A percentile compares a stretch with the other conserved stretches of the same genome.
phyloP scores from a whole-genome alignment of 2,888 invertebrate species.

The Noctua fimbriata region DNA sequence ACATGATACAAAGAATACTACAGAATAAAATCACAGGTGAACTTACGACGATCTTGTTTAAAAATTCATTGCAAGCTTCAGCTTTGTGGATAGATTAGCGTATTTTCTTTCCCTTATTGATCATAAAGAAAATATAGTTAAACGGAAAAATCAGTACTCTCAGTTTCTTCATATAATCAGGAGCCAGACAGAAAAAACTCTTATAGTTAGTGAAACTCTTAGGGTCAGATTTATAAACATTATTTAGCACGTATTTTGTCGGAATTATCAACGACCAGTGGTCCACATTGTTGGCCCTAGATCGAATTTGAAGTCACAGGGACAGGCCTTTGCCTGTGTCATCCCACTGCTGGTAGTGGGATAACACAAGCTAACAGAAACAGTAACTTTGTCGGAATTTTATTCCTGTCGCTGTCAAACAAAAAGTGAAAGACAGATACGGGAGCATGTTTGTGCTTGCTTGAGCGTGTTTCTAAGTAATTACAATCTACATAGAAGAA shows the following conservation, averaged over 20 bases:
- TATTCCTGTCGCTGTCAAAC: background rate
- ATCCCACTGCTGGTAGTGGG: too few species aligned
- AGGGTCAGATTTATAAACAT: too few species aligned
- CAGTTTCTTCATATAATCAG: too few species aligned
- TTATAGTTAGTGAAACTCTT: too few species aligned
- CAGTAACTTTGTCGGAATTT: too few species aligned
- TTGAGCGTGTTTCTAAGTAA: background rate
- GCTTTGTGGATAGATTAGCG: background rate
- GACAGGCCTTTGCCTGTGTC: too few species aligned
- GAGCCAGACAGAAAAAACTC: too few species aligned
- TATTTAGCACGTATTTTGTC: too few species aligned
- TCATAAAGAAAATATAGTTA: background rate
- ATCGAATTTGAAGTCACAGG: too few species aligned
- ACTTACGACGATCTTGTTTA: background rate
- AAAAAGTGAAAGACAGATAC: background rate
- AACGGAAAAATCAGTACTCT: background rate
- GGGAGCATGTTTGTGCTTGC: background rate
- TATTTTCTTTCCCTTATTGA: background rate
- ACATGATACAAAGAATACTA: constrained; percentile 6
- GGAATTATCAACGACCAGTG: background rate
- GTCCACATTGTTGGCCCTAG: too few species aligned
- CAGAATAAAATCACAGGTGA: background rate
- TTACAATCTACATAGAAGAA: background rate
- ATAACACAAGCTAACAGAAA: too few species aligned
- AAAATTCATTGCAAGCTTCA: background rate